These are phyloP conservation scores for Halcyon chelicuti DNA, from an alignment of 2,797 vertebrate genomes.

Conservation along the genomic window DNA sequence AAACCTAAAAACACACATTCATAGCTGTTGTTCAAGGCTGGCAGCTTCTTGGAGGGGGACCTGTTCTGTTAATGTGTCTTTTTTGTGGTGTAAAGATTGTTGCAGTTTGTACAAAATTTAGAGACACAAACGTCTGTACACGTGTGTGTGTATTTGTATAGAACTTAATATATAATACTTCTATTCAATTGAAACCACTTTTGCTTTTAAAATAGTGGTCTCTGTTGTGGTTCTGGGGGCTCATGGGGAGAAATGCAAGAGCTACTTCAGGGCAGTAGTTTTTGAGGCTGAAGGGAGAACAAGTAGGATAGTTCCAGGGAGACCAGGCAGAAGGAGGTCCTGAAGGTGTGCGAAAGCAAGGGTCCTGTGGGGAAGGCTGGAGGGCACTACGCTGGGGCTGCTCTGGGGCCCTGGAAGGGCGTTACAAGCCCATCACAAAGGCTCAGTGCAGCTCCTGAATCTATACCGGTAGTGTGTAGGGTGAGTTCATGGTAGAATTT, in stretches of 20 bases:
- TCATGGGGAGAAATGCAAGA: not conserved
- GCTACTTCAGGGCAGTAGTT: not conserved
- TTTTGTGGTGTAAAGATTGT: conserved; percentile 49
- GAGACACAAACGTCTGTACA: not conserved
- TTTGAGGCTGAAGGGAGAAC: not conserved
- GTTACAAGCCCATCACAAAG: not conserved
- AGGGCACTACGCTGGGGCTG: rapidly evolving
- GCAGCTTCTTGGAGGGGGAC: conserved; percentile 25
- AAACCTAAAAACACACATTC: not conserved
- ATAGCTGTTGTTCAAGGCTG: not conserved
- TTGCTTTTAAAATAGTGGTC: conserved; percentile 52
- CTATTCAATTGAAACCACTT: conserved; percentile 63
- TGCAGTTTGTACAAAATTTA: conserved; percentile 51
- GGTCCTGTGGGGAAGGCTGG: not conserved
- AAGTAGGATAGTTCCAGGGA: not conserved
- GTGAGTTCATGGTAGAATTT: not conserved
- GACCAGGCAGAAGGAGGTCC: not conserved
- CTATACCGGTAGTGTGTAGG: not conserved
- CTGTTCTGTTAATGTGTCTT: not conserved
- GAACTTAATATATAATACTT: conserved; percentile 61
- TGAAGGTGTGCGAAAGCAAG: not conserved
- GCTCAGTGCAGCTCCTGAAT: not conserved
- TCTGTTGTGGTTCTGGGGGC: not conserved
- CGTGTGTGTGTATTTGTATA: conserved; percentile 11
- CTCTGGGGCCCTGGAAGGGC: not conserved